Percentiles rank a stretch among this genome's conserved stretches.
These are phyloP conservation scores for Hyles euphorbiae DNA, from an alignment of 1,140 invertebrate genomes.

Conservation along the genomic window DNA sequence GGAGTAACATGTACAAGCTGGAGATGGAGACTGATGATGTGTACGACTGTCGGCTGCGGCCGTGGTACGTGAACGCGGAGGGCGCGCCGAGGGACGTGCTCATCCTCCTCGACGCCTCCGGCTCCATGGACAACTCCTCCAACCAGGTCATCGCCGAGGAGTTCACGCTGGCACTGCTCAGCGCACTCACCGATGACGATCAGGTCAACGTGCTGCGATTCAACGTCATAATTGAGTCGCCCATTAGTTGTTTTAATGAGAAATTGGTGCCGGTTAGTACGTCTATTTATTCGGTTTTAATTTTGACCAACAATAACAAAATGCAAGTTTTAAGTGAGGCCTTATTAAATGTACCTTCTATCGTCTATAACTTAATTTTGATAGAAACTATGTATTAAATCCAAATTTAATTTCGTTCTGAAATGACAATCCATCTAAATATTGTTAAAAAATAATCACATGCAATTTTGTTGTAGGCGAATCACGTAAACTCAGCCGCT, in stretches of 20 bases:
- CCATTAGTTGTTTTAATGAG: conserved; percentile 56
- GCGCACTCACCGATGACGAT: conserved; percentile 95
- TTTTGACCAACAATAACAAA: too few species aligned
- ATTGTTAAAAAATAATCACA: not conserved
- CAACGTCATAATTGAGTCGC: conserved; percentile 46
- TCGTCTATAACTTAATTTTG: too few species aligned
- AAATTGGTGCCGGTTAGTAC: conserved; percentile 64
- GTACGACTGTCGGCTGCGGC: conserved; percentile 88
- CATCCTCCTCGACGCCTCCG: conserved; percentile 92
- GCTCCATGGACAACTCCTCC: conserved; percentile 91
- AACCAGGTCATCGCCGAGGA: conserved; percentile 89
- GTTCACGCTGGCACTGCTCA: conserved; percentile 90
- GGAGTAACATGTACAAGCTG: conserved; percentile 53
- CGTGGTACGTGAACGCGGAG: conserved; percentile 94
- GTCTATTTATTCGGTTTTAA: too few species aligned
- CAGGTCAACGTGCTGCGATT: conserved; percentile 92
- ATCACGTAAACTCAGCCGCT: conserved; percentile 86
- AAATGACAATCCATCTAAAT: not conserved
- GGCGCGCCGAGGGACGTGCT: conserved; percentile 94
- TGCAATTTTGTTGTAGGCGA: conserved; percentile 78
- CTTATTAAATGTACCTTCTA: too few species aligned
- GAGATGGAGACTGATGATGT: conserved; percentile 57
- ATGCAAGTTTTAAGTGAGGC: too few species aligned
- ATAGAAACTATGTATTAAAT: too few species aligned
- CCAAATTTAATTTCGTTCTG: not conserved